Evolutionary conservation across 2,113 vertebrate genomes (phyloP), one percentile per base, ranked within the genome.

Genomic region (Sialia sialis): DNA sequence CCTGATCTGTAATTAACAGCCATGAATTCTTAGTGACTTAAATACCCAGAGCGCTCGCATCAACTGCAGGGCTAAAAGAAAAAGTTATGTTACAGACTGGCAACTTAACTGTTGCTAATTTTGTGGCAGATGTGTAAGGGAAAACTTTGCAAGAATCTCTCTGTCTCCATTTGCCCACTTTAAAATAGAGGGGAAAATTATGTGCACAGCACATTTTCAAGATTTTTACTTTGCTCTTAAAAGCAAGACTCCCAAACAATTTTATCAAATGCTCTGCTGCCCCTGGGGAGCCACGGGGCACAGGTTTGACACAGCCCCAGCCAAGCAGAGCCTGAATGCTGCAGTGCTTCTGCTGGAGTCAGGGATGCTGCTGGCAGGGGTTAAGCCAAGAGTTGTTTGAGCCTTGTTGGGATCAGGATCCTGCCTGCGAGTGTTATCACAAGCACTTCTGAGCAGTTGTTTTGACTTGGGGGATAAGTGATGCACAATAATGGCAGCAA

Each of bases 1-100:
- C 89, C 34, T 13, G 64, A 58, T 85, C 89, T 96, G 70, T 74
- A 95, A 96, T 96, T 95, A 97, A 95, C 20, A 56, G 87, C 91
- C 72, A 76, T 59, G 39, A 91, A 36, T 78, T 76, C 62, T 73
- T 66, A 72, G 77, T 58, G 52, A 58, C 44, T 97, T 87, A 76
- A 95, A 94, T 60, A 96, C 83, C 70, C 88, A 95, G 78, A 59
- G 85, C 30, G 39, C 75, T 77, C 48, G 0, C 38, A 90, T 14
- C 43, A 51, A 51, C 51, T 32, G 19, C 7, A 29, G 27, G 6
- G 34, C 25, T 79, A n/a, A 52, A 66, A 62, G 7, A 19, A 62
- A 90, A 90, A 9, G 6, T 44, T 22, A 2, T 4, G 6, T 36
- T 34, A 5, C 1, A 29, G 39, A 23, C 41, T 30, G 80, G 49